Conservation (phyloP, 2,797 vertebrate genomes). For the Falco peregrinus region DNA sequence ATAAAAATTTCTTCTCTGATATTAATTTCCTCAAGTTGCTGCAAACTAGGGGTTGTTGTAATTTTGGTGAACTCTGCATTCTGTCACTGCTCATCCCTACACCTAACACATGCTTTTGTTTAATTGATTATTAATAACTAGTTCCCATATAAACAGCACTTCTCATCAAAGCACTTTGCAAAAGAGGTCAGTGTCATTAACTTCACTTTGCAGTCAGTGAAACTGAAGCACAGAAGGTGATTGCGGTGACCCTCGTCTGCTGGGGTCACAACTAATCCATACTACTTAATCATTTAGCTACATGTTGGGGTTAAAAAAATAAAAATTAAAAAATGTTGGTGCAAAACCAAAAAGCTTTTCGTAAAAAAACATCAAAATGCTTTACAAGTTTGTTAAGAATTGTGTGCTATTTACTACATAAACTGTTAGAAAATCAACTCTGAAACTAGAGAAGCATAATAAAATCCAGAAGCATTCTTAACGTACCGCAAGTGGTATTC, state of each 20-base stretch:
- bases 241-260: background rate
- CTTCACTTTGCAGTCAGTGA: background rate
- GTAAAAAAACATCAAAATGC: background rate
- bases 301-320: background rate
- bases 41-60: background rate
- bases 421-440: background rate
- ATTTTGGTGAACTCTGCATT: background rate
- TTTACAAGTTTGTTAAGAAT: background rate
- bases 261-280: background rate
- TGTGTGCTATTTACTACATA: background rate
- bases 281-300: background rate
- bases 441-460: background rate
- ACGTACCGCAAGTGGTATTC: background rate
- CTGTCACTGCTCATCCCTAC: background rate
- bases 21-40: background rate
- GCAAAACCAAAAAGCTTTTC: background rate
- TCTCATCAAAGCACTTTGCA: background rate
- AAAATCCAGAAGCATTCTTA: background rate
- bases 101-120: background rate
- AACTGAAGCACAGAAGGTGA: background rate
- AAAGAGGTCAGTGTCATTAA: background rate
- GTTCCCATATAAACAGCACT: background rate
- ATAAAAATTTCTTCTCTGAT: background rate
- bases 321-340: background rate
- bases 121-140: background rate